A percentile compares a stretch with the other conserved stretches of the same genome.
Evolutionary conservation across 2,113 vertebrate genomes (phyloP).

Genomic region (Anguilla japonica): DNA sequence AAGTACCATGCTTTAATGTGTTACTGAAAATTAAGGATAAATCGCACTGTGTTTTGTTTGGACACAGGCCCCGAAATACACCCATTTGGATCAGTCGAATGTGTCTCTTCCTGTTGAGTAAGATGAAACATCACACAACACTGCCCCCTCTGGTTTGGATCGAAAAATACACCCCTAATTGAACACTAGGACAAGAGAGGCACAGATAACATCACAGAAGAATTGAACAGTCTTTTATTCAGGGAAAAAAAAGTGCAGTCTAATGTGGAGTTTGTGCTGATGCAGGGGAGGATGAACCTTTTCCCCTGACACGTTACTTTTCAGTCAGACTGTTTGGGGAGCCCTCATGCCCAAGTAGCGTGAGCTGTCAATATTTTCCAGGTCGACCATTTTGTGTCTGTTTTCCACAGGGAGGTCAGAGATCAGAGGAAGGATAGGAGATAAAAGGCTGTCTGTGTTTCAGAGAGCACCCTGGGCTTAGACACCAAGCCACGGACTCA

Average conservation of each 20-base stretch:
- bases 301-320: neutral
- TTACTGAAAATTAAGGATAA: neutral
- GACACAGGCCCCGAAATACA: neutral
- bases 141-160: neutral
- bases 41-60: neutral
- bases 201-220: neutral
- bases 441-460: too few relatives aligned
- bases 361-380: too few relatives aligned
- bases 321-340: neutral
- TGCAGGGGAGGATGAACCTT: neutral
- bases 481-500: too few relatives aligned
- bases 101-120: neutral
- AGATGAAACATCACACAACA: neutral
- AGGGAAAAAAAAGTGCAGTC: neutral
- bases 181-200: neutral
- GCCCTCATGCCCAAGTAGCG: neutral
- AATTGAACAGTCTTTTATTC: neutral
- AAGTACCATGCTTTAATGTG: neutral
- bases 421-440: too few relatives aligned
- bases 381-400: too few relatives aligned
- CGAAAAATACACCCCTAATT: neutral
- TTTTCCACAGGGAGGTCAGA: too few relatives aligned
- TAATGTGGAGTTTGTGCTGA: neutral
- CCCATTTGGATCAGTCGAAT: neutral
- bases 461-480: too few relatives aligned